These are phyloP conservation scores for Neodiprion lecontei DNA, from an alignment of 1,140 invertebrate genomes.

Conservation along the genomic window DNA sequence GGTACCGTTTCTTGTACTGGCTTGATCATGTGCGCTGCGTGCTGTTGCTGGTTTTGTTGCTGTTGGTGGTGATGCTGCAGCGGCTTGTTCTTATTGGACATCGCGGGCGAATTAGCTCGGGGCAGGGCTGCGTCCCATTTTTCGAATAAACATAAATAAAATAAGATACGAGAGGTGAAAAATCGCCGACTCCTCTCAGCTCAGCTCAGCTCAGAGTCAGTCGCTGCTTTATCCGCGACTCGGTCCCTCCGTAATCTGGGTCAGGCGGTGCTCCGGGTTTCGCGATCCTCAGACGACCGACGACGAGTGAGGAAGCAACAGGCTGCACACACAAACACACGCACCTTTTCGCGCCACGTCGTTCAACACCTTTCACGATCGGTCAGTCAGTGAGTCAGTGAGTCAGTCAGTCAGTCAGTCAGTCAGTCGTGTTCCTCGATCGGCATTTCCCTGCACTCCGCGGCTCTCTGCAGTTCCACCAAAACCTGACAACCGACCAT, in stretches of 20 bases:
- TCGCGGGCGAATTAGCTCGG: conserved; percentile 56
- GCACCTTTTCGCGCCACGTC: not conserved
- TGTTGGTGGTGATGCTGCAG: conserved; percentile 50
- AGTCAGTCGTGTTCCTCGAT: too few relatives aligned
- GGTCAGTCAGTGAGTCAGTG: too few relatives aligned
- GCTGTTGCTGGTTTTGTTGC: conserved; percentile 17
- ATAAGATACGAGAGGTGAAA: not conserved
- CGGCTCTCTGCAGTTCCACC: too few relatives aligned
- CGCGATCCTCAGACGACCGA: too few relatives aligned
- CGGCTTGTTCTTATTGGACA: conserved; percentile 61
- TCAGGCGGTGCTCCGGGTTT: conserved; percentile 31
- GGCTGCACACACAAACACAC: not conserved
- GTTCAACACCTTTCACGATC: not conserved
- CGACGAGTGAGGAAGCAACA: not conserved
- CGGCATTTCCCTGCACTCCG: too few relatives aligned
- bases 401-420: too few relatives aligned
- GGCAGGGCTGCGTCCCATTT: conserved; percentile 53
- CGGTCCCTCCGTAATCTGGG: conserved; percentile 47
- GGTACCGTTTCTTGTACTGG: conserved; percentile 56
- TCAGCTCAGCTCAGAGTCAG: not conserved
- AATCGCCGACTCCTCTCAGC: not conserved
- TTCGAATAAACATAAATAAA: conserved; percentile 37
- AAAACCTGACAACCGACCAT: too few relatives aligned
- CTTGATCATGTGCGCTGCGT: conserved; percentile 44
- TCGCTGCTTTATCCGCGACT: conserved; percentile 24